Base-by-base conservation (phyloP, 30 jellyfish, hydroid and myxozoan genomes). In the Nemopilema nomurai region DNA sequence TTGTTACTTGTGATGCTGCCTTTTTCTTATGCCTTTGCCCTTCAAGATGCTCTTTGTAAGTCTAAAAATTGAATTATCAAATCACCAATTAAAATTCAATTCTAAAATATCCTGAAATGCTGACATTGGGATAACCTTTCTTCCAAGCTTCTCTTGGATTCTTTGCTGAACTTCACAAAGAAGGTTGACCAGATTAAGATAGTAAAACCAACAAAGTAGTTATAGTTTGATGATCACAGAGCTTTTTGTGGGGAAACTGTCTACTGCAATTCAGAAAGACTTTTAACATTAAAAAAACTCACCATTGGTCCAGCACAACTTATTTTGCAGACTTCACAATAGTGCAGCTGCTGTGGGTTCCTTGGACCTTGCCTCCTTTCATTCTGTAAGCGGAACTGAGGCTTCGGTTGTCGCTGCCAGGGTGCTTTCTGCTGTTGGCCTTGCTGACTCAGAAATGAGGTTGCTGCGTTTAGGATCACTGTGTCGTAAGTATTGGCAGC, bases 271-370 rank as follows among this genome's bases (percentile, higher is more conserved):
- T 6, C 13, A 3, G 13, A 41, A 41, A 3, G 57, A 41, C 57
- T 41, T 41, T 13, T 13, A 41, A 41, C 13, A 13, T 13, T 3
- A 6, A 41, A 41, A 3, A 50, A 28, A 7, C 89, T 80, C 30
- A 93, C 98, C 98, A 69, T 79, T 25, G 94, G 97, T 13, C 98
- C 99, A 26, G 99, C 99, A 81, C 99, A 94, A 67, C 99, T 94
- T 67, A 94, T 94, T 65, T 94, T 94, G 82, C 99, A 94, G 52
- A 89, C 97, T 64, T 94, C 99, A 89, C 99, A 94, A 66, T 94
- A 94, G 51, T 89, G 99, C 22, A 94, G 88, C 80, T 94, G 99
- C 81, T 89, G 96, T 0, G 97, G 96, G 32, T 78, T 87, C 33
- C 97, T 77, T 0, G 97, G 97, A 21, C 97, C 96, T 22, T 81